Evolutionary conservation across 2,888 invertebrate genomes (phyloP).

Genomic region (Vandiemenella viatica): DNA sequence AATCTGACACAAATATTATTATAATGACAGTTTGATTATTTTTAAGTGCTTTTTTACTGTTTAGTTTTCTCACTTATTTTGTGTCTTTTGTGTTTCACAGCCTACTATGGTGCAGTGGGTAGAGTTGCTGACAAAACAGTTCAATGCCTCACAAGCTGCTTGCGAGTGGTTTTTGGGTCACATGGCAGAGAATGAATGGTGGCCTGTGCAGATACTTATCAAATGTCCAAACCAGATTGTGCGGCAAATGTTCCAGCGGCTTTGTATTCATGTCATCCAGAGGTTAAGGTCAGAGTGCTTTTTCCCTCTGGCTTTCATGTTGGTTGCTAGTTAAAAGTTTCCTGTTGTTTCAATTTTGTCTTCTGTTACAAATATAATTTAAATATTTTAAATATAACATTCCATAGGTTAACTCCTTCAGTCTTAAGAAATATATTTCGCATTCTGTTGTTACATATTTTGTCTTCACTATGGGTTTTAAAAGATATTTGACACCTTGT

Average conservation of each 20-base stretch:
- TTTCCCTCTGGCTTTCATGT: background rate
- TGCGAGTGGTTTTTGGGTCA: conserved; percentile 86
- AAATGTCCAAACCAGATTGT: conserved; percentile 96
- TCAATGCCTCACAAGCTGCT: conserved; percentile 77
- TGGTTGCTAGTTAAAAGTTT: background rate
- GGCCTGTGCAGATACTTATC: conserved; percentile 87
- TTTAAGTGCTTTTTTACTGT: no score
- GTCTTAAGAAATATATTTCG: no score
- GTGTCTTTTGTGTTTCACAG: conserved; percentile 33
- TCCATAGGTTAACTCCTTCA: no score
- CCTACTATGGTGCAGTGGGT: conserved; percentile 97
- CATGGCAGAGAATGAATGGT: conserved; percentile 88
- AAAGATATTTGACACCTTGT: no score
- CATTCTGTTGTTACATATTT: no score
- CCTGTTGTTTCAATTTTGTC: background rate
- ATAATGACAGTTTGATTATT: no score
- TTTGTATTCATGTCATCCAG: conserved; percentile 89
- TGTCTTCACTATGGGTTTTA: no score
- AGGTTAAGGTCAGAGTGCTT: conserved; percentile 50
- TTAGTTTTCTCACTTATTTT: no score
- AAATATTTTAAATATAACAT: no score
- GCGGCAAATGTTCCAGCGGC: conserved; percentile 88
- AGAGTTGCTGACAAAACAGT: conserved; percentile 84
- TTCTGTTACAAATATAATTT: background rate
- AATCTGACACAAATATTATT: no score